Base-by-base conservation (phyloP, 2,888 invertebrate species). In the Galeruca laticollis region DNA sequence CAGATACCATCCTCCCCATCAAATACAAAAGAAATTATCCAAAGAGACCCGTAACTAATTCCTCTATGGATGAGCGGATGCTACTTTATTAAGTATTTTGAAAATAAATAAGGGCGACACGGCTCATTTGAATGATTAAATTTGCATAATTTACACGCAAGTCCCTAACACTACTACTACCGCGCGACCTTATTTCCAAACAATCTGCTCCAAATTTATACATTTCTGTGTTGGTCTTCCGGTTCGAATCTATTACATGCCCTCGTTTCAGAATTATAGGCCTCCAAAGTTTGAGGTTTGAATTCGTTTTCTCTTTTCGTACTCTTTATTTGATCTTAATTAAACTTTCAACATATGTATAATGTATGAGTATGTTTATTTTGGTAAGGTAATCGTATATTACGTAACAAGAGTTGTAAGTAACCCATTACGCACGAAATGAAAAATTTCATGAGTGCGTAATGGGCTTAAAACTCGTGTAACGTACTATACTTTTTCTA, bases 121-220 rank as follows among this genome's bases (percentile, higher is more conserved):
- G 76, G 73, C 77, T 76, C 77, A 78, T 77, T 78, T 75, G 73
- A 76, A 76, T 73, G 72, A 74, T 77, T 75, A 73, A 77, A 78
- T 77, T 77, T 77, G 75, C 76, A 78, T 77, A 75, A 68, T 69
- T 77, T 75, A 64, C 72, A 73, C 67, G 71, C 69, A 47, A 64
- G 64, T 31, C 18, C 62, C 49, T 57, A 35, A 57, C 56, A 56
- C 49, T 33, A 51, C 49, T 33, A 51, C 33, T 65, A 35, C 59
- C 40, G 54, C 57, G 40, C 35, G 57, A 26, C 57, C 31, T 65
- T 47, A 35, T 54, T 60, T 40, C 54, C 26, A 64, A 62, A 69
- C 72, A 74, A 69, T 64, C 63, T 71, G 70, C 62, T 67, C n/a
- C 52, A 60, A 62, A 66, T 57, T 57, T 57, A 57, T 57, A 57